Conservation (phyloP, 2,113 vertebrate species). For the Bucco capensis region DNA sequence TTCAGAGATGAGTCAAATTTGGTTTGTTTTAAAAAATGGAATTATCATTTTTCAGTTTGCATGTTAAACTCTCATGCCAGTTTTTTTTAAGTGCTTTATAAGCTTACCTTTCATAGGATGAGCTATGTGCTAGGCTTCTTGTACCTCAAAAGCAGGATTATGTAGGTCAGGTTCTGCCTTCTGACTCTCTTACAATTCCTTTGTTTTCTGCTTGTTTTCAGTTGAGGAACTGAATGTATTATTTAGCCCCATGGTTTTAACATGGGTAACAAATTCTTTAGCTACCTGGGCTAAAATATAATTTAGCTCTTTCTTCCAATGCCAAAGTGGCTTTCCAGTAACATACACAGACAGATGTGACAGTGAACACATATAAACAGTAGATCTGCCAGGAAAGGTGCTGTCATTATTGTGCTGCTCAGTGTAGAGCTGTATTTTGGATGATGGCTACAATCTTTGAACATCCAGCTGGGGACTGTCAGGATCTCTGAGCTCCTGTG, state of each 20-base stretch:
- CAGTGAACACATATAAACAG: not conserved
- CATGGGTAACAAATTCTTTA: not conserved
- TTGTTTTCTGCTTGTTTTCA: not conserved
- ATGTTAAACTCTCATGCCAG: not conserved
- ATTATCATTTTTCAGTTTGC: not conserved
- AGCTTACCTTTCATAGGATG: not conserved
- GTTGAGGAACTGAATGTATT: not conserved
- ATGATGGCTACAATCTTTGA: not conserved
- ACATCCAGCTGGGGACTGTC: not conserved
- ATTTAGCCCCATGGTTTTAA: not conserved
- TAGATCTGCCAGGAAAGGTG: conserved; percentile 1
- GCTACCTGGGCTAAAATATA: not conserved
- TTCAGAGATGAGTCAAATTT: not conserved
- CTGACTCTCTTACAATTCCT: not conserved
- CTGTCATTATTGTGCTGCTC: not conserved
- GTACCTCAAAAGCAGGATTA: not conserved
- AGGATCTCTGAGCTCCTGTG: not conserved
- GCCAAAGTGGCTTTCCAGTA: not conserved
- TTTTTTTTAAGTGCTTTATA: not conserved
- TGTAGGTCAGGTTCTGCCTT: not conserved
- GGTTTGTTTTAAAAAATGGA: not conserved
- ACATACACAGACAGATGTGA: not conserved
- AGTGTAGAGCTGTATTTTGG: not conserved
- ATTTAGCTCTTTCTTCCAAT: not conserved
- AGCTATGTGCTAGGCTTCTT: not conserved